These are phyloP conservation scores for Drosophila prolongata DNA, from an alignment of 2,888 invertebrate species.

Conservation along the genomic window DNA sequence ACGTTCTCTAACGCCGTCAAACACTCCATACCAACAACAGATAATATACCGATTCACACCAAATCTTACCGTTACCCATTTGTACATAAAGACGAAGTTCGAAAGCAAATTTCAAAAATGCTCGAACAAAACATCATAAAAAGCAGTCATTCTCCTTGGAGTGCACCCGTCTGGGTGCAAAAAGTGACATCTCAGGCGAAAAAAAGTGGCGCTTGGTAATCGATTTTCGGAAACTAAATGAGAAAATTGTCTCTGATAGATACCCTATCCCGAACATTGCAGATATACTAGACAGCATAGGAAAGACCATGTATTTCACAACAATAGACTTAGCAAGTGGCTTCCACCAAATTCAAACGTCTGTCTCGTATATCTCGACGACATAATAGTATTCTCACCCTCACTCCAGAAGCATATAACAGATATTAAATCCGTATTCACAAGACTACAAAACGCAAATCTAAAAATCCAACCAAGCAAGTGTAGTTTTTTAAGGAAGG, in stretches of 20 bases:
- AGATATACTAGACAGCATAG: not conserved
- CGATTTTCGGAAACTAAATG: no score
- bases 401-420: no score
- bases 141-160: conserved; percentile 8
- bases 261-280: not conserved
- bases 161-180: conserved; percentile 1
- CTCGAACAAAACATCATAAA: conserved; percentile 2
- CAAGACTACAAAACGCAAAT: no score
- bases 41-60: conserved; percentile 12
- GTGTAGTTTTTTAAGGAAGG: no score
- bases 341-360: no score
- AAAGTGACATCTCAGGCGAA: not conserved
- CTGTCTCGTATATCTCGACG: no score
- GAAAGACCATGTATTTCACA: not conserved
- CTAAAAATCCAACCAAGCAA: no score
- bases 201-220: not conserved
- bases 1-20: no score
- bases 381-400: no score
- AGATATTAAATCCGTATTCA: no score
- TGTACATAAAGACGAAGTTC: not conserved
- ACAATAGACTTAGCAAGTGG: not conserved
- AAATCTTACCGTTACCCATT: not conserved
- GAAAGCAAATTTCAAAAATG: conserved; percentile 5
- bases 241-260: not conserved
- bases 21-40: conserved; percentile 16